These are phyloP conservation scores for Mustelus asterias DNA, from an alignment of 2,113 vertebrate species.

Conservation along the genomic window DNA sequence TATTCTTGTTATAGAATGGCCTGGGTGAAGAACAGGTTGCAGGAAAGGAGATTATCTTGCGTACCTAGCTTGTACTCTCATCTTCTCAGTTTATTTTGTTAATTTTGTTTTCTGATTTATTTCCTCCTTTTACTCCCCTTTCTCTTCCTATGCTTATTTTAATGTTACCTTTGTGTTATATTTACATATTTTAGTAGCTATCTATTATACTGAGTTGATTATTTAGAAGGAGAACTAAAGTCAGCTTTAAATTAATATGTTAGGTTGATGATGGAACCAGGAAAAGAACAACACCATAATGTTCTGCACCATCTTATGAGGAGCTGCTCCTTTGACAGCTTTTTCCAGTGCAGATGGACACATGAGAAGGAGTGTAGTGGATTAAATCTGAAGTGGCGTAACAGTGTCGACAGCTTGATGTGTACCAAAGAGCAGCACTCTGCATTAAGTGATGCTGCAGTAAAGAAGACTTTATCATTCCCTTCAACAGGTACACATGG, in stretches of 20 bases:
- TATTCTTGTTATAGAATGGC: neutral
- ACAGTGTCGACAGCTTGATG: neutral
- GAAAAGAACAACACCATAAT: neutral
- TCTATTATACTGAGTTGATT: neutral
- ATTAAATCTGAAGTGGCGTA: neutral
- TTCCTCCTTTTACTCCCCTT: neutral
- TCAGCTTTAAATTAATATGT: neutral
- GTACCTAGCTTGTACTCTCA: neutral
- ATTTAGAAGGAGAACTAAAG: neutral
- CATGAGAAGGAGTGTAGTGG: neutral
- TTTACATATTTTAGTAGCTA: neutral
- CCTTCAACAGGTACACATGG: neutral
- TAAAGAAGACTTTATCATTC: conserved; percentile 4
- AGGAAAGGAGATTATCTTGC: neutral
- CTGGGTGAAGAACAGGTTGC: neutral
- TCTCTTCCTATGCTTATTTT: neutral
- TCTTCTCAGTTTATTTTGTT: neutral
- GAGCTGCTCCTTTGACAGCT: conserved; percentile 14
- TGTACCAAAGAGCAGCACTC: neutral
- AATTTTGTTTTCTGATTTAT: neutral
- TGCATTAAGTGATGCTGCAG: neutral
- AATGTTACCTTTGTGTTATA: neutral
- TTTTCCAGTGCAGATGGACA: conserved; percentile 15
- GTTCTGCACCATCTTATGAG: neutral
- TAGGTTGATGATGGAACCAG: conserved; percentile 12